Conservation (phyloP, 1,140 invertebrate species). For the Philopotamus ludificatus region DNA sequence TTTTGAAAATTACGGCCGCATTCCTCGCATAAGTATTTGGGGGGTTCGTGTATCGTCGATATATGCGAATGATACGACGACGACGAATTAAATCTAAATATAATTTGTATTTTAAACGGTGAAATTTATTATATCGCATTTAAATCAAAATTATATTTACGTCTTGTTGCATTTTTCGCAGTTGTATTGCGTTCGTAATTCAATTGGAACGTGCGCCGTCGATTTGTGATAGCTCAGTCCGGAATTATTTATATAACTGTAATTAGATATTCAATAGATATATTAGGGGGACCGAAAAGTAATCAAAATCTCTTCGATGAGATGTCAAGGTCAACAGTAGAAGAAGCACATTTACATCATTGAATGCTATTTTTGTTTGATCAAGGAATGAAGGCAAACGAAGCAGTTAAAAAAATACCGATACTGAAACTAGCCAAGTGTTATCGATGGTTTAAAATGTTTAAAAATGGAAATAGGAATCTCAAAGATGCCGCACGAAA, state of each 20-base stretch:
- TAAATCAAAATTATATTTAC: constrained; percentile 1
- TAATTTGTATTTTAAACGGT: not conserved
- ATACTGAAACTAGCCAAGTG: no score
- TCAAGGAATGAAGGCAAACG: no score
- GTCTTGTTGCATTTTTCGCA: constrained; percentile 6
- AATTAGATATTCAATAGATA: no score
- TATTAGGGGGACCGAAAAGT: no score
- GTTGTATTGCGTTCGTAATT: not conserved
- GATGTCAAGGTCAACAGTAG: no score
- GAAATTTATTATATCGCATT: not conserved
- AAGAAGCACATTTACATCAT: no score
- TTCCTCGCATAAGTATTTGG: constrained; percentile 7
- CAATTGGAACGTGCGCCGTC: constrained; percentile 9
- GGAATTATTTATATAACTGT: not conserved
- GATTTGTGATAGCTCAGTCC: constrained; percentile 10
- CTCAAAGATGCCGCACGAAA: no score
- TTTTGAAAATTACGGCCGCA: constrained; percentile 2
- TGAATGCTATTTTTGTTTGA: no score
- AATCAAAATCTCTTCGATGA: no score
- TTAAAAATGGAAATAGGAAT: no score
- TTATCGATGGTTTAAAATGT: no score
- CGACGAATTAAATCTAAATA: constrained; percentile 5
- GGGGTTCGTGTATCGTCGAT: not conserved
- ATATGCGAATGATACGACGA: not conserved
- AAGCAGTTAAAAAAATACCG: no score